phyloP scores from a whole-genome alignment of 2,113 vertebrate genomes.

The Hipposideros armiger region DNA sequence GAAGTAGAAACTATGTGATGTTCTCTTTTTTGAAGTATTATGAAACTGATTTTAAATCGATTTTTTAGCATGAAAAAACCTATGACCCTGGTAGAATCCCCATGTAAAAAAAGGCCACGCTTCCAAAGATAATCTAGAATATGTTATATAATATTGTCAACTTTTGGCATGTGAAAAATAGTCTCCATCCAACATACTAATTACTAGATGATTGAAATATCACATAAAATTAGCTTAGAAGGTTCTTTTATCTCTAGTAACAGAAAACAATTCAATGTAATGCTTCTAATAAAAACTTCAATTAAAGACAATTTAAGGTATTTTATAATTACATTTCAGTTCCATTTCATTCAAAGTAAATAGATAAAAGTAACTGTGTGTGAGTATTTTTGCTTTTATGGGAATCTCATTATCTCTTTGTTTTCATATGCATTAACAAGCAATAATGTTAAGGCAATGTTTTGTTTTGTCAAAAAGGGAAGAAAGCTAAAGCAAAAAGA shows the following conservation, averaged over 20 bases:
- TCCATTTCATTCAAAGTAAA: conserved; percentile 38
- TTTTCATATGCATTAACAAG: not conserved
- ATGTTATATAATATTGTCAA: not conserved
- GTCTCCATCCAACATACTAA: not conserved
- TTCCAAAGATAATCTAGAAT: conserved; percentile 39
- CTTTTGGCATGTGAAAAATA: not conserved
- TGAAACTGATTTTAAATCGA: not conserved
- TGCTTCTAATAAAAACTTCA: conserved; percentile 32
- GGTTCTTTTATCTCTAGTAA: not conserved
- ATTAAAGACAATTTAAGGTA: conserved; percentile 17
- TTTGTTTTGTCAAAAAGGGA: not conserved
- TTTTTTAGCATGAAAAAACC: not conserved
- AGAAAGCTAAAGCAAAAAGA: conserved; percentile 31
- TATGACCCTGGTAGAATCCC: not conserved
- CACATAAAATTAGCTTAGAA: conserved; percentile 25
- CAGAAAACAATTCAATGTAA: not conserved
- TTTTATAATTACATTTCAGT: conserved; percentile 47
- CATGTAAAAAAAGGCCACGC: not conserved
- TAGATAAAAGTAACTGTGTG: not conserved
- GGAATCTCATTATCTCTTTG: conserved; percentile 38
- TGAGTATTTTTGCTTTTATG: not conserved
- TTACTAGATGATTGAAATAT: conserved; percentile 17
- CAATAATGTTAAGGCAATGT: not conserved
- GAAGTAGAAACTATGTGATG: not conserved
- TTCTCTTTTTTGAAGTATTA: not conserved